Percentiles rank a stretch among this genome's conserved stretches.
Conservation (phyloP, 2,113 vertebrate genomes). For the Paradoxurus hermaphroditus region DNA sequence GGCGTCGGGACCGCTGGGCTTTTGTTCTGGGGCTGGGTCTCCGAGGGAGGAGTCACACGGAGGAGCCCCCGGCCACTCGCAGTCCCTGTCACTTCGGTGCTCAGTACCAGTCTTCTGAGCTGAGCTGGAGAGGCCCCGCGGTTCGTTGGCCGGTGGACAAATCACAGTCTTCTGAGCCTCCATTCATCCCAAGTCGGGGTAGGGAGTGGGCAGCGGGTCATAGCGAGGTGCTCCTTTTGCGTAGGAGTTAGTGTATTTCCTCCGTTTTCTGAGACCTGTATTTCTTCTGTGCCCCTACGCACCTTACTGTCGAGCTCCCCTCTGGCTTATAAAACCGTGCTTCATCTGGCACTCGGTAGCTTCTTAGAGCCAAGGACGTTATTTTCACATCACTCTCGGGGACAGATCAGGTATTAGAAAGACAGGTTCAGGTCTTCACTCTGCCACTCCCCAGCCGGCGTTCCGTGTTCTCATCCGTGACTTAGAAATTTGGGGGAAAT, state of each 20-base stretch:
- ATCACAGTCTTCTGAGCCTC: not conserved
- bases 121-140: no score
- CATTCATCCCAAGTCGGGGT: not conserved
- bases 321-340: not conserved
- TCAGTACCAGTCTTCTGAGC: not conserved
- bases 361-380: not conserved
- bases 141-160: no score
- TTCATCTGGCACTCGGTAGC: not conserved
- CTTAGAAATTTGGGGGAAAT: not conserved
- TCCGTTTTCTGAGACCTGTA: not conserved
- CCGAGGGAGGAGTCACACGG: fast-evolving
- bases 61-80: not conserved
- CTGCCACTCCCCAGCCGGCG: not conserved
- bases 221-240: not conserved
- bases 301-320: not conserved
- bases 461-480: not conserved
- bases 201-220: not conserved
- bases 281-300: not conserved
- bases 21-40: not conserved
- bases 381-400: not conserved
- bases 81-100: not conserved
- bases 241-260: not conserved
- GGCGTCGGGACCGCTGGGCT: not conserved
- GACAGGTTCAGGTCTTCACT: not conserved
- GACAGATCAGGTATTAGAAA: not conserved